Percentiles rank a stretch among this genome's conserved stretches.
Evolutionary conservation across 2,113 vertebrate species (phyloP).

Genomic region (Lipotes vexillifer): DNA sequence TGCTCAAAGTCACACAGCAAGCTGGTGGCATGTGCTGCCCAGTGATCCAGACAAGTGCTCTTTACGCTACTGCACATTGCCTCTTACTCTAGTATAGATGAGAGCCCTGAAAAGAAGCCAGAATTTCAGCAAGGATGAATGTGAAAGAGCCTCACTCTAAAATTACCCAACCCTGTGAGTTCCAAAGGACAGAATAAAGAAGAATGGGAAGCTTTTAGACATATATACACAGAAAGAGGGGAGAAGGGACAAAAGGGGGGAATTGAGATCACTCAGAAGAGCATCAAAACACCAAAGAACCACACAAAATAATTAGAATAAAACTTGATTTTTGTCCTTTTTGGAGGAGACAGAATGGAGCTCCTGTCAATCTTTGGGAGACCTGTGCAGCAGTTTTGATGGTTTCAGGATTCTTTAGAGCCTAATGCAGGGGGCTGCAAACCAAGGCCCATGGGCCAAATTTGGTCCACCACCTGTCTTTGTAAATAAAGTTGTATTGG

Average conservation of each 20-base stretch:
- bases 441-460: background rate
- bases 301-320: background rate
- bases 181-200: background rate
- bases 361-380: background rate
- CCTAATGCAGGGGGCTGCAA: background rate
- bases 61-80: background rate
- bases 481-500: conserved; percentile 48
- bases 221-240: background rate
- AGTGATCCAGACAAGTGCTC: background rate
- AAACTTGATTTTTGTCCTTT: background rate
- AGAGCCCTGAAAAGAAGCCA: background rate
- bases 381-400: background rate
- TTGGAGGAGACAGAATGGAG: background rate
- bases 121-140: background rate
- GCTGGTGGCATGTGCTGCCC: background rate
- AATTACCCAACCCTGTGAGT: background rate
- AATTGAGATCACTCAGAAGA: background rate
- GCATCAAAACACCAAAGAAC: background rate
- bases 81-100: background rate
- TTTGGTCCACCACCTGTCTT: background rate
- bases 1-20: background rate
- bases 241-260: background rate
- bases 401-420: background rate
- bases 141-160: background rate
- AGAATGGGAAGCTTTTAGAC: background rate